Conservation (phyloP, 2,113 vertebrate species). For the Macrotis lagotis region DNA sequence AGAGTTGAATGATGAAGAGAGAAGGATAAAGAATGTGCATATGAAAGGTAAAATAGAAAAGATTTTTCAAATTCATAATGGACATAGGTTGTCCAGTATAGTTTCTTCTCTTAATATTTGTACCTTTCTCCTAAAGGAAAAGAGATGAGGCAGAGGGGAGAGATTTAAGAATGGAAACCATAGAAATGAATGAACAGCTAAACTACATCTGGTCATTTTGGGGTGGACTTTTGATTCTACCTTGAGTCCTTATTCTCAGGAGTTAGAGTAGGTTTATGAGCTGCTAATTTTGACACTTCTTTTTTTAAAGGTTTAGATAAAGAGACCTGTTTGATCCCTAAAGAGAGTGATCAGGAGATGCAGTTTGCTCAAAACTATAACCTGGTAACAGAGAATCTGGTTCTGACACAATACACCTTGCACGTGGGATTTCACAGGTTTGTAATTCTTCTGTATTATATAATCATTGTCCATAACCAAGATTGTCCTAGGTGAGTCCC, state of each 20-base stretch:
- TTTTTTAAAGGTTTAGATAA: slow-evolving; percentile 92
- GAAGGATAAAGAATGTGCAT: slow-evolving; percentile 92
- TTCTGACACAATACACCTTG: slow-evolving; percentile 94
- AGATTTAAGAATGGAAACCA: not conserved
- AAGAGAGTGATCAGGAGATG: slow-evolving; percentile 86
- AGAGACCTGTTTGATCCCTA: slow-evolving; percentile 95
- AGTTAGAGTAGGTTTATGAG: not conserved
- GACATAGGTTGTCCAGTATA: not conserved
- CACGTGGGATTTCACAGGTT: slow-evolving; percentile 95
- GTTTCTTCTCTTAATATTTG: not conserved
- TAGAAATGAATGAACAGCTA: not conserved
- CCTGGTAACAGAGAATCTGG: slow-evolving; percentile 96
- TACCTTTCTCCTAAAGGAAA: not conserved
- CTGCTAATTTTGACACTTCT: slow-evolving; percentile 39
- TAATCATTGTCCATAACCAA: not conserved
- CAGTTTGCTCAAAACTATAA: slow-evolving; percentile 93
- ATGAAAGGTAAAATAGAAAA: slow-evolving; percentile 87
- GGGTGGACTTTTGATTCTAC: slow-evolving; percentile 11
- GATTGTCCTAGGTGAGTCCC: slow-evolving; percentile 5
- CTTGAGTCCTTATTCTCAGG: slow-evolving; percentile 8
- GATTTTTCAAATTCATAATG: slow-evolving; percentile 18
- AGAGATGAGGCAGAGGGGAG: slow-evolving; percentile 35
- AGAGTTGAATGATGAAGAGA: slow-evolving; percentile 95
- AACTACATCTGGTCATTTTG: slow-evolving; percentile 9
- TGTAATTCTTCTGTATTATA: slow-evolving; percentile 69